A percentile compares a stretch with the other conserved stretches of the same genome.
phyloP scores from a whole-genome alignment of 2,113 vertebrate genomes.

The Isichthys henryi region DNA sequence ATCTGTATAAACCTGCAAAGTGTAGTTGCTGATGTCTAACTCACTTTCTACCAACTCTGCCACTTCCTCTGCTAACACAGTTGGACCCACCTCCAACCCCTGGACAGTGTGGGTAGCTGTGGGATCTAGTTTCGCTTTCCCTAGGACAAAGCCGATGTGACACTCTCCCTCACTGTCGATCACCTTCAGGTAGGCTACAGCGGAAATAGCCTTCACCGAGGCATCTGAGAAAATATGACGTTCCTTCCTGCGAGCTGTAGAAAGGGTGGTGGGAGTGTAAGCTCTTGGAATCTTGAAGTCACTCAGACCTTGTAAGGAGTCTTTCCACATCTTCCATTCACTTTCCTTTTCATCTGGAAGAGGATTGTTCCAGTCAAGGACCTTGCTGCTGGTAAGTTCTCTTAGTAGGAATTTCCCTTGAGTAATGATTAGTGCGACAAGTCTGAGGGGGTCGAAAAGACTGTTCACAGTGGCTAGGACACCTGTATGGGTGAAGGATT shows the following conservation, averaged over 20 bases:
- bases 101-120: background rate
- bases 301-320: background rate
- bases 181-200: no score
- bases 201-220: no score
- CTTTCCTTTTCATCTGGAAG: background rate
- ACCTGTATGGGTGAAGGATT: background rate
- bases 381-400: background rate
- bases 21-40: background rate
- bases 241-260: background rate
- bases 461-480: background rate
- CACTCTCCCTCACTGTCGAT: no score
- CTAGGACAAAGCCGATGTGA: no score
- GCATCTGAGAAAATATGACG: background rate
- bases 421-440: background rate
- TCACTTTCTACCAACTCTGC: background rate
- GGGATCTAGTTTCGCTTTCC: background rate
- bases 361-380: background rate
- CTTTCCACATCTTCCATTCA: background rate
- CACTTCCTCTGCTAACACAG: conserved; percentile 15
- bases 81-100: conserved; percentile 15
- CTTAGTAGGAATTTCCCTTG: background rate
- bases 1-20: background rate
- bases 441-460: background rate
- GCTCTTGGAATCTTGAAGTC: background rate
- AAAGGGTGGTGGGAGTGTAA: background rate